A percentile compares a stretch with the other conserved stretches of the same genome.
Conservation (phyloP, 1,140 invertebrate genomes). For the Trachymyrmex cornetzi region DNA sequence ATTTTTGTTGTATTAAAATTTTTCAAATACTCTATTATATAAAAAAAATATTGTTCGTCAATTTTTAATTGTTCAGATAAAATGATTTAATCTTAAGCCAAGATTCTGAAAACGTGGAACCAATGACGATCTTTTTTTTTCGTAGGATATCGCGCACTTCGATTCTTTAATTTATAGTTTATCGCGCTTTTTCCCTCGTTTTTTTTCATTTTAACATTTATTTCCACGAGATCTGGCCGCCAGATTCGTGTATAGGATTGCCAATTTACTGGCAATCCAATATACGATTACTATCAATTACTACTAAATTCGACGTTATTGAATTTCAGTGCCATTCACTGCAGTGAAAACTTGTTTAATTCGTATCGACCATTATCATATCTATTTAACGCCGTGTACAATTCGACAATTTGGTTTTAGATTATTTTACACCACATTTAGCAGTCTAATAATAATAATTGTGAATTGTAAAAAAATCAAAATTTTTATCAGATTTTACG, state of each 20-base stretch:
- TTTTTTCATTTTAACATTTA: conserved; percentile 11
- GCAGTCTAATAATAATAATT: background rate
- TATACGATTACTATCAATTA: conserved; percentile 53
- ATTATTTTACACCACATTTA: no score
- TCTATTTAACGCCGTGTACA: conserved; percentile 1
- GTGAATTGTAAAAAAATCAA: background rate
- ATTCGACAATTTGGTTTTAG: background rate
- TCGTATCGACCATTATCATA: conserved; percentile 30
- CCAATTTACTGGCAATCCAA: conserved; percentile 26
- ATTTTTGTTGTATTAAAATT: conserved; percentile 7
- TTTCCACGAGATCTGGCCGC: conserved; percentile 15
- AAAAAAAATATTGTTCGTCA: background rate
- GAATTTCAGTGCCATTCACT: conserved; percentile 52
- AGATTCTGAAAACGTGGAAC: background rate
- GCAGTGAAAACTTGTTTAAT: conserved; percentile 33
- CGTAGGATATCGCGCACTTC: background rate
- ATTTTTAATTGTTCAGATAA: background rate
- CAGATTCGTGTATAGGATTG: conserved; percentile 27
- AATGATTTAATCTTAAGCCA: background rate
- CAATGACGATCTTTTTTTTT: background rate
- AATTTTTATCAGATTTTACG: background rate
- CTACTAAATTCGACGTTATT: conserved; percentile 44
- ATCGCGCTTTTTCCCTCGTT: background rate
- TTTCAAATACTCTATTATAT: background rate
- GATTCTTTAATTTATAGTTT: background rate